Evolutionary conservation across 2,113 vertebrate genomes (phyloP), one percentile per base, ranked within the genome.

Genomic region (Entelurus aequoreus): DNA sequence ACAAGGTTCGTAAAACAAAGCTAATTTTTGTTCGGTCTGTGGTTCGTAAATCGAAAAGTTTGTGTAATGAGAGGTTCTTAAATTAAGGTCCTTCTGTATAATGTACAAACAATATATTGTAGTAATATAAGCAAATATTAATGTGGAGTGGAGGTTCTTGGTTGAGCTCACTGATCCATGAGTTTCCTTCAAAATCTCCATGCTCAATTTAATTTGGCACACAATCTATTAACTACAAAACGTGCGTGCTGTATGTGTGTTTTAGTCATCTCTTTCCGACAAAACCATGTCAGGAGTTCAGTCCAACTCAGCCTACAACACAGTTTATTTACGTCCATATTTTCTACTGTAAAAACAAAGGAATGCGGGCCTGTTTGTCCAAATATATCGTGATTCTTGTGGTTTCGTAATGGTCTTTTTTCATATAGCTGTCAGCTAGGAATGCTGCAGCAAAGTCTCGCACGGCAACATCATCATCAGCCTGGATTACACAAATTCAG

Each of bases 391-490:
- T 60, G 67, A 66, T 68, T 63, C 71, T 76, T 63, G 58, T 72
- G 73, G 66, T 83, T 83, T 85, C 70, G 72, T 75, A 80, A 79
- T 75, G 71, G 15, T 54, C 54, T 75, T 75, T 80, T 78, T 81
- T 74, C 74, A 72, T 75, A 71, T 68, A 81, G 78, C 81, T 72
- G 78, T 84, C 81, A 78, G 78, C 68, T 75, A 87, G 69, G 83
- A 80, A 86, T 83, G 81, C 71, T 11, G 72, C 69, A 78, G 65
- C 78, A 82, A 84, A 83, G 66, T 65, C 62, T 84, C 72, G 82
- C 84, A 80, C 77, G 63, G 73, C 72, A 78, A 74, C 82, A 72
- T 78, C 75, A 81, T 76, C 75, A 72, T 65, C 54, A 58, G 65
- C 67, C 4, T 58, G 63, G 56, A 75, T 76, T 64, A 54, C 61